Conservation (phyloP, 1,140 invertebrate species). For the Megathymus violae region DNA sequence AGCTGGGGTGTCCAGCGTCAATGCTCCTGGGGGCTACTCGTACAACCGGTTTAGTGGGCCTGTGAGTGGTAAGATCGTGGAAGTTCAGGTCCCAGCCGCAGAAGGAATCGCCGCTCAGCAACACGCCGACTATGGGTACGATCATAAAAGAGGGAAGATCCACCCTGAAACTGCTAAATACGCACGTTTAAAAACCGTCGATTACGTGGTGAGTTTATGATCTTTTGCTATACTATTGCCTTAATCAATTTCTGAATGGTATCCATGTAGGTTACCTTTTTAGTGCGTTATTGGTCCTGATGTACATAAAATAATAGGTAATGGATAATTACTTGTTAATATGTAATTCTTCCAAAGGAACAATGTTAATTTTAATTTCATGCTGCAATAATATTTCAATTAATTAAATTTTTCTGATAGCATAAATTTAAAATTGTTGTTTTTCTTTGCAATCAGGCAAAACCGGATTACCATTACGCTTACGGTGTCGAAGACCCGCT, state of each 20-base stretch:
- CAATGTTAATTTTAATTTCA: too few relatives aligned
- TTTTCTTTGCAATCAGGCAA: slow-evolving; percentile 72
- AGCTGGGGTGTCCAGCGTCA: slow-evolving; percentile 47
- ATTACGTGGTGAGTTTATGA: slow-evolving; percentile 84
- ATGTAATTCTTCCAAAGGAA: too few relatives aligned
- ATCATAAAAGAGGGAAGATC: slow-evolving; percentile 78
- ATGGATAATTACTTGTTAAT: too few relatives aligned
- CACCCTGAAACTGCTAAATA: slow-evolving; percentile 81
- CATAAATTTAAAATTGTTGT: too few relatives aligned
- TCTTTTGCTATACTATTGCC: too few relatives aligned
- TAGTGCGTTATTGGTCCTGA: too few relatives aligned
- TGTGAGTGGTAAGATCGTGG: slow-evolving; percentile 84
- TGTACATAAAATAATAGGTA: too few relatives aligned
- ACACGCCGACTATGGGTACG: slow-evolving; percentile 82
- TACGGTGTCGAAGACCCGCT: slow-evolving; percentile 88
- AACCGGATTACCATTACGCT: slow-evolving; percentile 87
- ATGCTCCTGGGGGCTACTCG: slow-evolving; percentile 84
- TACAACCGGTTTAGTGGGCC: slow-evolving; percentile 87
- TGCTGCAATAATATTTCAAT: too few relatives aligned
- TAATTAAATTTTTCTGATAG: too few relatives aligned
- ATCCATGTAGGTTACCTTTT: too few relatives aligned
- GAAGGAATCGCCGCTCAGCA: slow-evolving; percentile 80
- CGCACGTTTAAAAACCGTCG: slow-evolving; percentile 81
- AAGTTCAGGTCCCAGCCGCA: slow-evolving; percentile 79
- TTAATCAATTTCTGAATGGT: too few relatives aligned